Base-by-base conservation (phyloP, 2,113 vertebrate genomes). In the Lethenteron camtschaticum region DNA sequence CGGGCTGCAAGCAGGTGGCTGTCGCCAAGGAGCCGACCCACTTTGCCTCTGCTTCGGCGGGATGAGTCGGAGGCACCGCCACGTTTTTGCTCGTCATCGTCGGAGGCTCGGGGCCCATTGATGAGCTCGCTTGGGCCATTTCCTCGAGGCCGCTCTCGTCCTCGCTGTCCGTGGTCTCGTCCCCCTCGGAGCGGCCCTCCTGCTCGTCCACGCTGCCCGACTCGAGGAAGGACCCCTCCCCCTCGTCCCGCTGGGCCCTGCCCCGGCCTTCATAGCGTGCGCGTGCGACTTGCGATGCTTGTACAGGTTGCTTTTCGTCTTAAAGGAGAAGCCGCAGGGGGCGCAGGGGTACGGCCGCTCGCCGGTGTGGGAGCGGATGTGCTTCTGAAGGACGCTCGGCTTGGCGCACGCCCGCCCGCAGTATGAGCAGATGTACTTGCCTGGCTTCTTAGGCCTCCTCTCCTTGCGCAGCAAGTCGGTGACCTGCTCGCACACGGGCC, bases 271-370 rank as follows among this genome's bases (percentile, higher is more conserved):
- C 78, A 99, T 95, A 73, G 91, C 94, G 71, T 99, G 94, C 71
- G 94, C 92, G 68, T 99, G 94, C 55, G 94, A 99, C 76, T 99
- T 99, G 75, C 94, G 86, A 78, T 99, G 94, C 81, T 99, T 99
- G 79, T 99, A 99, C 75, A 99, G 82, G 80, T 99, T 99, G 79
- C 94, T 99, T 81, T 96, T 99, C 0, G 94, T 99, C 81, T 99
- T 99, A 77, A 99, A 99, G 68, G 94, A 96, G 76, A 99, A 99
- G 72, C 94, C 94, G 74, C 94, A 99, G 59, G 94, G 94, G 72
- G 85, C 82, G 74, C 94, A 99, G 10, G 94, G 94, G 70, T 96
- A 99, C 0, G 94, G 94, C 72, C 94, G 82, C 74, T 99, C 94
- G 16, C 94, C 94, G 1, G 94, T 99, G 58, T 99, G 94, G 13